These are phyloP conservation scores for Schlechtendalia chinensis DNA, from an alignment of 1,140 invertebrate species.

Conservation along the genomic window DNA sequence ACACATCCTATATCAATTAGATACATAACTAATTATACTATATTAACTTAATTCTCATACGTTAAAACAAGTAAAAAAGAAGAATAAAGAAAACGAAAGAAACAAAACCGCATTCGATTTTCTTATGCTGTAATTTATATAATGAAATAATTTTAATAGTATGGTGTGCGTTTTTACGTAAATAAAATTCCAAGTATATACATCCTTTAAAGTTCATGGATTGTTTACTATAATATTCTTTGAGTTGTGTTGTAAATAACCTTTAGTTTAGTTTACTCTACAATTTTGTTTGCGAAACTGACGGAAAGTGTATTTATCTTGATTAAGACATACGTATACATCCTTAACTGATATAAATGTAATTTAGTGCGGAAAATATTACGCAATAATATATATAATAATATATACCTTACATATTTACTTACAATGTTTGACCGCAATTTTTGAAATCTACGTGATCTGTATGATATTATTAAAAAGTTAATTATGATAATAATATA, in stretches of 20 bases:
- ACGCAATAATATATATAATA: background rate
- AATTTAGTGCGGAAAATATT: background rate
- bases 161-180: background rate
- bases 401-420: background rate
- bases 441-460: background rate
- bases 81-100: too few relatives aligned
- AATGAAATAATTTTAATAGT: background rate
- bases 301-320: background rate
- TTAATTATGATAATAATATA: too few relatives aligned
- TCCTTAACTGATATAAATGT: background rate
- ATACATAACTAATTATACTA: too few relatives aligned
- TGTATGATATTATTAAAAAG: background rate
- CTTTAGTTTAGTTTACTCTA: background rate
- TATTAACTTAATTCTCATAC: too few relatives aligned
- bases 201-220: background rate
- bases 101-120: too few relatives aligned
- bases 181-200: background rate
- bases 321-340: background rate
- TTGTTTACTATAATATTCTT: background rate
- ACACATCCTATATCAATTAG: too few relatives aligned
- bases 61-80: too few relatives aligned
- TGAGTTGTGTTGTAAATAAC: too few relatives aligned
- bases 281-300: background rate
- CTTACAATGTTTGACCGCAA: background rate
- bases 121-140: background rate